phyloP scores from a whole-genome alignment of 2,113 vertebrate species.

The Hystrix cristata region DNA sequence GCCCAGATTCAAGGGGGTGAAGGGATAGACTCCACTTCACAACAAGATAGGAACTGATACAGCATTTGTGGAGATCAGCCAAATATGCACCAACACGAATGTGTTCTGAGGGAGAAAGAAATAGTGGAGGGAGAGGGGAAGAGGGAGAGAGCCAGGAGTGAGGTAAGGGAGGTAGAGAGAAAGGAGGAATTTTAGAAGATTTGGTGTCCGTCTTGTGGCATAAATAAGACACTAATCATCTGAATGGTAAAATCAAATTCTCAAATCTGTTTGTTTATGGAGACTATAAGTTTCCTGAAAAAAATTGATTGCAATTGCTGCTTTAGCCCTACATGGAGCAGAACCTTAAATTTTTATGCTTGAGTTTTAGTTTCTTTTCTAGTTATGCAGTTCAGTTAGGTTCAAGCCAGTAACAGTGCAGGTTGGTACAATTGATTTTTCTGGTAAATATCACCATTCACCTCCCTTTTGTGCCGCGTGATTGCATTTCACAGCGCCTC shows the following conservation, averaged over 20 bases:
- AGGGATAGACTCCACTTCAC: neutral
- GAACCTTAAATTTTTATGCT: neutral
- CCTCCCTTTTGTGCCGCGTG: neutral
- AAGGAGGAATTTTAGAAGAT: neutral
- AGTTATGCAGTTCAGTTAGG: neutral
- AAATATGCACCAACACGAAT: neutral
- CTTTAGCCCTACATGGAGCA: neutral
- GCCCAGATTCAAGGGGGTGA: neutral
- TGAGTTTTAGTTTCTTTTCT: neutral
- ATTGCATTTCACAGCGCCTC: neutral
- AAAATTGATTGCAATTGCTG: neutral
- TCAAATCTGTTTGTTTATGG: neutral
- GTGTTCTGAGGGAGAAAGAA: neutral
- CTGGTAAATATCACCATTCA: neutral
- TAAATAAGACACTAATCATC: neutral
- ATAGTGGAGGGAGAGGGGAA: neutral
- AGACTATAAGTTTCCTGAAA: neutral
- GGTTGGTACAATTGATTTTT: neutral
- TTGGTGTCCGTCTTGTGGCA: neutral
- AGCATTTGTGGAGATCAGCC: neutral
- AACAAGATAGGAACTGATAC: neutral
- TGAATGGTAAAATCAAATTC: slow-evolving; percentile 11
- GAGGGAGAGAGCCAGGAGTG: too few relatives aligned
- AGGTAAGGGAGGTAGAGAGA: neutral
- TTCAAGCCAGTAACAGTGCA: neutral